Evolutionary conservation across 2,888 invertebrate genomes (phyloP).

Genomic region (Ornithoptera priamus): DNA sequence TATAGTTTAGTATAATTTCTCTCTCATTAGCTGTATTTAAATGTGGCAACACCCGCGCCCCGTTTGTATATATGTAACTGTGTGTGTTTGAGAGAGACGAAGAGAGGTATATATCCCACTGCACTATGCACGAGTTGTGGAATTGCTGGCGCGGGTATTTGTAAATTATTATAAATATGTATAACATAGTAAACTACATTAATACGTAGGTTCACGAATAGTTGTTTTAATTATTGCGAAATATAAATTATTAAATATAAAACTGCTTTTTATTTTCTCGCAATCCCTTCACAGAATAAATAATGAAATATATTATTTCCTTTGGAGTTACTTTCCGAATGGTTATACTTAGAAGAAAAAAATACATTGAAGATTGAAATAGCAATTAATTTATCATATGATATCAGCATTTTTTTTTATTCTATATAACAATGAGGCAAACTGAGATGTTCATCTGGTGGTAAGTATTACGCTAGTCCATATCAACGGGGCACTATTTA

Average conservation of each 20-base stretch:
- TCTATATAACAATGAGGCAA: too few relatives aligned
- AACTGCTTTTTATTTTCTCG: constrained; percentile 22
- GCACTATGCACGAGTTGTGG: constrained; percentile 72
- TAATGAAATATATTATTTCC: neutral
- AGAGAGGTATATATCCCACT: constrained; percentile 50
- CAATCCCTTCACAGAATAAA: neutral
- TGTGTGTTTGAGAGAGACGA: constrained; percentile 28
- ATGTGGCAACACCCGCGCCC: constrained; percentile 43
- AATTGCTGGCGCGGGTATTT: constrained; percentile 66
- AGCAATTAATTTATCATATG: too few relatives aligned
- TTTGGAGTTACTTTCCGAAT: too few relatives aligned
- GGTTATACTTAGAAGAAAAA: too few relatives aligned
- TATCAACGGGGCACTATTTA: too few relatives aligned
- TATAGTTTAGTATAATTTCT: neutral
- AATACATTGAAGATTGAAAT: too few relatives aligned
- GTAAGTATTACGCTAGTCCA: too few relatives aligned
- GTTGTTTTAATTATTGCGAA: constrained; percentile 70
- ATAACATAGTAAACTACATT: constrained; percentile 31
- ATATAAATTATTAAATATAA: constrained; percentile 42
- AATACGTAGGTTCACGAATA: constrained; percentile 52
- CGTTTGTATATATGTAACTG: constrained; percentile 54
- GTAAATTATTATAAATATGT: constrained; percentile 42
- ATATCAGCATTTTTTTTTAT: too few relatives aligned
- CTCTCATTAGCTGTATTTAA: constrained; percentile 18
- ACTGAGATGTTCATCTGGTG: too few relatives aligned